Evolutionary conservation across 2,888 invertebrate genomes (phyloP).

Genomic region (Eupithecia dodoneata): DNA sequence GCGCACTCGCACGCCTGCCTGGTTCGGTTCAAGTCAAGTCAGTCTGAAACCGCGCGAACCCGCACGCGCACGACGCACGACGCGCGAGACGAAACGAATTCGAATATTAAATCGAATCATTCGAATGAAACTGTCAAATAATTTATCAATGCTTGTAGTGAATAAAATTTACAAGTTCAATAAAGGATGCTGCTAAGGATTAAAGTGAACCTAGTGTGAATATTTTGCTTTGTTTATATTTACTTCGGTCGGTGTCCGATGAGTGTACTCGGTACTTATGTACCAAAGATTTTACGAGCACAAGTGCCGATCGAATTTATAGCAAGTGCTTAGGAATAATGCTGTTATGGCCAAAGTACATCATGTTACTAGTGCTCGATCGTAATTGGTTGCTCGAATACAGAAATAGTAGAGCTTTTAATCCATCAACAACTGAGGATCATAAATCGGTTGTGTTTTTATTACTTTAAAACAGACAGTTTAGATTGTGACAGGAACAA

Average conservation of each 20-base stretch:
- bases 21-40: conserved; percentile 44
- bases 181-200: conserved; percentile 55
- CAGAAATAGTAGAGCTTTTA: conserved; percentile 15
- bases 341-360: conserved; percentile 33
- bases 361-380: conserved; percentile 11
- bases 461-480: conserved; percentile 20
- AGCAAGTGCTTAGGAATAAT: conserved; percentile 48
- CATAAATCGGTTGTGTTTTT: conserved; percentile 10
- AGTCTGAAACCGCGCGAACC: conserved; percentile 74
- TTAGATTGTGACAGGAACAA: conserved; percentile 5
- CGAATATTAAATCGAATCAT: conserved; percentile 55
- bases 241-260: conserved; percentile 61
- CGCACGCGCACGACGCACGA: conserved; percentile 76
- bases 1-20: conserved; percentile 34
- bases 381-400: background rate
- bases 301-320: conserved; percentile 51
- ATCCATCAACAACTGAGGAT: conserved; percentile 18
- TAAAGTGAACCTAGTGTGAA: conserved; percentile 34
- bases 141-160: conserved; percentile 53
- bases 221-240: conserved; percentile 50
- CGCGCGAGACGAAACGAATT: conserved; percentile 61
- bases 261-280: conserved; percentile 39
- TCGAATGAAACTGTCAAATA: conserved; percentile 64
- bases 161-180: conserved; percentile 56
- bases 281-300: conserved; percentile 45